phyloP scores from a whole-genome alignment of 2,113 vertebrate genomes.

The Nannospalax galili region DNA sequence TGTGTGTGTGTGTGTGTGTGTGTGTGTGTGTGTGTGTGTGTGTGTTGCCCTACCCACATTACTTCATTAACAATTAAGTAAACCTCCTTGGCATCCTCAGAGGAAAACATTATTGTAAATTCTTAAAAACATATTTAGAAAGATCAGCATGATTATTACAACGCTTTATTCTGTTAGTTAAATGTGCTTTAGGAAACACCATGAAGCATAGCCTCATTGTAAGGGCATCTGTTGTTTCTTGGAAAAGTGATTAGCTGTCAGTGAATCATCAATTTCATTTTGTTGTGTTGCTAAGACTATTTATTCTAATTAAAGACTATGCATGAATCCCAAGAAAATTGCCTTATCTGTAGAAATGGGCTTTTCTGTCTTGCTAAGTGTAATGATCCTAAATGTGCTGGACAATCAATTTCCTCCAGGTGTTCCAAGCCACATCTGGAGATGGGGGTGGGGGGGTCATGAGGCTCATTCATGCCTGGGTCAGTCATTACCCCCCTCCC shows the following conservation, averaged over 20 bases:
- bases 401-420: neutral
- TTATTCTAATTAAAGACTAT: slow-evolving; percentile 70
- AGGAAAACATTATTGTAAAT: slow-evolving; percentile 61
- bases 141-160: slow-evolving; percentile 72
- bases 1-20: neutral
- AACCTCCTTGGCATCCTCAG: slow-evolving; percentile 17
- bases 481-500: accelerated
- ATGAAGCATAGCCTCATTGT: slow-evolving; percentile 69
- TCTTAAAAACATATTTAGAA: slow-evolving; percentile 75
- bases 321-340: slow-evolving; percentile 9
- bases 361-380: neutral
- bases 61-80: slow-evolving; percentile 62
- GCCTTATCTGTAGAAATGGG: neutral
- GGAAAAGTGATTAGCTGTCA: slow-evolving; percentile 68
- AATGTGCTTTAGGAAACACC: slow-evolving; percentile 66
- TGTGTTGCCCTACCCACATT: neutral
- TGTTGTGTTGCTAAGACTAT: slow-evolving; percentile 58
- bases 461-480: neutral
- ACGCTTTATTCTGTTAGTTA: slow-evolving; percentile 80
- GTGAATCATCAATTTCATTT: slow-evolving; percentile 71
- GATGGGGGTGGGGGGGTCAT: neutral
- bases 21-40: neutral
- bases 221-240: slow-evolving; percentile 75
- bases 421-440: neutral
- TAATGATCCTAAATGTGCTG: neutral